phyloP scores from a whole-genome alignment of 2,113 vertebrate genomes.

The Sturnira hondurensis region DNA sequence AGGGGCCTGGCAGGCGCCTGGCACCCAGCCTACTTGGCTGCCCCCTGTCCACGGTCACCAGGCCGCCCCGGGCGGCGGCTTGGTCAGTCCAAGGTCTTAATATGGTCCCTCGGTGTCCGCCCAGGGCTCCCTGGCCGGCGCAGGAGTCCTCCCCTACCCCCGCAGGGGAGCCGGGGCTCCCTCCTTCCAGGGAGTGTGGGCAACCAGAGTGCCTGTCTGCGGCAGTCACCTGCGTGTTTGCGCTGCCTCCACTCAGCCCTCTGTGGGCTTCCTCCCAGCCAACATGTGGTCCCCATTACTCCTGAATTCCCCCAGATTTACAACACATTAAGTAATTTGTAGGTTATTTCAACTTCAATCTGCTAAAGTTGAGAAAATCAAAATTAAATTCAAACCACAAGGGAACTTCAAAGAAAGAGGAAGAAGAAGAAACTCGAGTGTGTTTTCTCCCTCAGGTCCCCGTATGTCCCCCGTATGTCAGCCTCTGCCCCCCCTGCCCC shows the following conservation, averaged over 20 bases:
- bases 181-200: not conserved
- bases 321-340: slow-evolving; percentile 94
- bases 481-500: no score
- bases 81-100: slow-evolving; percentile 15
- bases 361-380: slow-evolving; percentile 88
- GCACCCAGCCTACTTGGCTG: slow-evolving; percentile 62
- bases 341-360: slow-evolving; percentile 91
- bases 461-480: not conserved
- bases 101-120: not conserved
- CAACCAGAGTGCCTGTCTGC: not conserved
- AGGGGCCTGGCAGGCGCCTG: slow-evolving; percentile 68
- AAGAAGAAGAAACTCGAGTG: slow-evolving; percentile 59
- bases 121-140: not conserved
- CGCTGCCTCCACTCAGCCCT: slow-evolving; percentile 55
- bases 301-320: slow-evolving; percentile 90
- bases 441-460: slow-evolving; percentile 59
- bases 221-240: slow-evolving; percentile 66
- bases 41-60: slow-evolving; percentile 39
- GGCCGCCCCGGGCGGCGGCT: not conserved
- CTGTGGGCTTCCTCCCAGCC: slow-evolving; percentile 74
- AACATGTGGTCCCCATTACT: slow-evolving; percentile 90
- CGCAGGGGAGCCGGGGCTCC: not conserved
- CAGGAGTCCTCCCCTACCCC: not conserved
- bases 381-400: slow-evolving; percentile 89
- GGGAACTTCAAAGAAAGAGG: slow-evolving; percentile 82